A percentile compares a stretch with the other conserved stretches of the same genome.
phyloP scores from a whole-genome alignment of 2,113 vertebrate species.

The Mustela lutreola region DNA sequence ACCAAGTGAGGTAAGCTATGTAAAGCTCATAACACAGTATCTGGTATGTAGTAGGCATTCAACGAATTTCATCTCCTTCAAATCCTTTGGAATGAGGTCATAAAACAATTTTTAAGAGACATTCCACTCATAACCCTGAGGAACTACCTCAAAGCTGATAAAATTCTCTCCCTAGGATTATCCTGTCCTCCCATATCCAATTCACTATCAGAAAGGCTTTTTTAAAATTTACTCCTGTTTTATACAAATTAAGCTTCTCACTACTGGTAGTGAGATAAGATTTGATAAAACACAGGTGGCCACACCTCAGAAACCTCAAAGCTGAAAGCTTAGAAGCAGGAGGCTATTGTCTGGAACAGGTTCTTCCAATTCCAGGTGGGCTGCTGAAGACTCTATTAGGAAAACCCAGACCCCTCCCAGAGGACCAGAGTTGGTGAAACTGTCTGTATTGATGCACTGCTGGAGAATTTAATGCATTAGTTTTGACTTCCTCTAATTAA shows the following conservation, averaged over 20 bases:
- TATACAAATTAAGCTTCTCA: not conserved
- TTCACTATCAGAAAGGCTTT: not conserved
- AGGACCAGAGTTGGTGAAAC: not conserved
- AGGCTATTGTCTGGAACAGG: not conserved
- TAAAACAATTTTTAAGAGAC: not conserved
- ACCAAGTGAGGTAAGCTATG: not conserved
- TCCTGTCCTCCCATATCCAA: not conserved
- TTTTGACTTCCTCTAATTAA: constrained; percentile 53
- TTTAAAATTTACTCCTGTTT: not conserved
- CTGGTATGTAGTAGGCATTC: not conserved
- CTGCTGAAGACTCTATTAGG: not conserved
- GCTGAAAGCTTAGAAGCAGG: not conserved
- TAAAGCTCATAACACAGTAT: not conserved
- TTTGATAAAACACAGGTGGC: not conserved
- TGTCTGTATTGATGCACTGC: not conserved
- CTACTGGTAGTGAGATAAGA: not conserved
- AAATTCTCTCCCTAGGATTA: not conserved
- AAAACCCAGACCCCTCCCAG: not conserved
- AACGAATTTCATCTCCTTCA: not conserved
- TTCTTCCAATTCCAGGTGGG: not conserved
- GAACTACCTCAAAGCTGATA: not conserved
- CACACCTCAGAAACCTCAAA: not conserved
- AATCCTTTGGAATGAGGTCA: not conserved
- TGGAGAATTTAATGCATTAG: not conserved
- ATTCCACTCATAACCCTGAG: not conserved